Evolutionary conservation across 1,140 invertebrate species (phyloP), one percentile per base, ranked within the genome.

Genomic region (Oreohelix idahoensis): DNA sequence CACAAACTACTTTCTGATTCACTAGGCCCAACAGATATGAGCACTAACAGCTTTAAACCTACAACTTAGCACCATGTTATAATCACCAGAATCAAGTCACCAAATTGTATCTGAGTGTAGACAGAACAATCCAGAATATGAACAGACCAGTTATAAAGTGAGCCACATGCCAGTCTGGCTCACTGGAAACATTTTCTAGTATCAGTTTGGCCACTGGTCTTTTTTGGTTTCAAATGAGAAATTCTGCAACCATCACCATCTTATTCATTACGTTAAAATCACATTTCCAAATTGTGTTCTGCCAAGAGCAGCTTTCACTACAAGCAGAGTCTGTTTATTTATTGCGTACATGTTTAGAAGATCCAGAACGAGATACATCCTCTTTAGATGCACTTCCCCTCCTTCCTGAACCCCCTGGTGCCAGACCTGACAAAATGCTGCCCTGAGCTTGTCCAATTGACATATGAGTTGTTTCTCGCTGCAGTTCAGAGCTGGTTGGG

Each of bases 331-430:
- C 32, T 38, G 69, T 51, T 51, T 69, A 76, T 53, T 81, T 90
- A 86, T 91, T 91, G 53, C 89, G 85, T 39, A 89, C 87, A 86
- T 90, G 90, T 79, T 89, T 84, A 4, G 89, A 89, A 0, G 90
- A 90, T 58, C 90, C 87, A 63, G 90, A 88, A 17, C 90, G 88
- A 35, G 88, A 85, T 5, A 86, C 85, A 66, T 90, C 90, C 70
- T 92, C 91, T 81, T 89, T 90, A 20, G 91, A 92, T 39, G 89
- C 91, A 87, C 90, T 90, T 73, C 90, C 90, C 77, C 90, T 81
- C n/a, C 91, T 87, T 39, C 87, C 86, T 76, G 89, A 89, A 35
- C 88, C 83, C 20, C 74, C 78, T 53, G 88, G 86, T 15, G 86
- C 82, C 81, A 88, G 80, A 15, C 80, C 80, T 49, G 79, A 70